Conservation (phyloP, 2,888 invertebrate species). For the Drosophila glabriapex region DNA sequence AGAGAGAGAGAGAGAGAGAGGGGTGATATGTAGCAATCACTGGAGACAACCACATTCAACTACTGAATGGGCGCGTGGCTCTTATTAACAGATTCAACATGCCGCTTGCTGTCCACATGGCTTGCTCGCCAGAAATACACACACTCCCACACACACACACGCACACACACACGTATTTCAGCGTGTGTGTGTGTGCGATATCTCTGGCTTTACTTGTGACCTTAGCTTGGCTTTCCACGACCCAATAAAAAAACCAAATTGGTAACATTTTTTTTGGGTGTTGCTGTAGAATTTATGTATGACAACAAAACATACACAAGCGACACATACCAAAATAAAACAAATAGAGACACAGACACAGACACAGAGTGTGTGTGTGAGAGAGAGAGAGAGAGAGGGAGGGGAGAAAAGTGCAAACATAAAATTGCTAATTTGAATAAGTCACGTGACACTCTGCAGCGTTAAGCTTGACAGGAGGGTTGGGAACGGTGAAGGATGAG, state of each 20-base stretch:
- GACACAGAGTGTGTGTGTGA: background rate
- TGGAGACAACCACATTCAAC: conserved; percentile 48
- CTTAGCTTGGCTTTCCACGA: conserved; percentile 34
- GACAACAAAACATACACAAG: conserved; percentile 26
- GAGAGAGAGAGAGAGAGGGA: background rate
- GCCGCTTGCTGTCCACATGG: conserved; percentile 41
- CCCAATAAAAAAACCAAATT: conserved; percentile 30
- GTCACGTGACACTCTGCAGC: conserved; percentile 72
- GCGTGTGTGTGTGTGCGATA: conserved; percentile 34
- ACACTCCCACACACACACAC: background rate
- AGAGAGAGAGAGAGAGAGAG: background rate
- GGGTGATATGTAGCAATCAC: conserved; percentile 4
- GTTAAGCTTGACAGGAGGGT: conserved; percentile 39
- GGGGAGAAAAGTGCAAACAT: conserved; percentile 65
- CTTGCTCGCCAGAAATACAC: conserved; percentile 5
- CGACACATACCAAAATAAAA: background rate
- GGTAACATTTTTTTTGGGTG: conserved; percentile 47
- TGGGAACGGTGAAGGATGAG: background rate
- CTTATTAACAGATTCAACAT: conserved; percentile 75
- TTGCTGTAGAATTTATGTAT: conserved; percentile 47
- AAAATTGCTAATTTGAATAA: conserved; percentile 80
- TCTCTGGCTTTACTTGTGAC: conserved; percentile 49
- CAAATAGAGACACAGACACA: background rate
- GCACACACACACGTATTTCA: conserved; percentile 2
- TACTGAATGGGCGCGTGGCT: conserved; percentile 70